phyloP scores from a whole-genome alignment of 2,797 vertebrate genomes.

The Perodicticus potto region DNA sequence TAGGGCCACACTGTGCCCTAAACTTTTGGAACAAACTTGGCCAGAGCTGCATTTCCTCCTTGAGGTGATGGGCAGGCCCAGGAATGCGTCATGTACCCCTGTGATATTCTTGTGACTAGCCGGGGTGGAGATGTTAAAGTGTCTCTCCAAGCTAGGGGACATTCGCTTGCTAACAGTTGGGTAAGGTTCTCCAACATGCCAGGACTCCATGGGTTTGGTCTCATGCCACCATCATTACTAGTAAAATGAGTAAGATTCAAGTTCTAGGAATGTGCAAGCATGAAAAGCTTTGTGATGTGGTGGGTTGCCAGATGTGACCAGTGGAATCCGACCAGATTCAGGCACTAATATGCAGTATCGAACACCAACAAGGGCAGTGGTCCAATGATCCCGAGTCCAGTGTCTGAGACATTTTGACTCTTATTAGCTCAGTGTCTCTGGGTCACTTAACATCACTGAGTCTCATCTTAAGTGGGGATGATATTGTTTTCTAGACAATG shows the following conservation, averaged over 20 bases:
- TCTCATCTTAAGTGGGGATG: neutral
- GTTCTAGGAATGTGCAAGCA: neutral
- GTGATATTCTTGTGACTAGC: neutral
- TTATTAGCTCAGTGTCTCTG: neutral
- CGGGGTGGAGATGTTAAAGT: neutral
- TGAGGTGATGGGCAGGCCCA: neutral
- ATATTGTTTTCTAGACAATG: neutral
- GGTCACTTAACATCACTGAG: neutral
- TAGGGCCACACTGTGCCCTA: neutral
- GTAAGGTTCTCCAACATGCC: neutral
- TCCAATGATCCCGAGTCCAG: no score
- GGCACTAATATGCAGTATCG: neutral
- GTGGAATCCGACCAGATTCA: neutral
- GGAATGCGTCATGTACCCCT: neutral
- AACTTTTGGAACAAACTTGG: neutral
- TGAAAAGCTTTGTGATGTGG: neutral
- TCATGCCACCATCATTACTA: neutral
- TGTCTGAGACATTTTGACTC: neutral
- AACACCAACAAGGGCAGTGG: neutral
- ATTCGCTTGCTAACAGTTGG: neutral
- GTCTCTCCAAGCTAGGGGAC: neutral
- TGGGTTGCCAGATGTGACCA: neutral
- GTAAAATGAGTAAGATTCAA: neutral
- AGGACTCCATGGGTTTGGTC: neutral
- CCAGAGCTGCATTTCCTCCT: neutral